Conservation (phyloP, 2,888 invertebrate genomes). For the Apamea monoglypha region DNA sequence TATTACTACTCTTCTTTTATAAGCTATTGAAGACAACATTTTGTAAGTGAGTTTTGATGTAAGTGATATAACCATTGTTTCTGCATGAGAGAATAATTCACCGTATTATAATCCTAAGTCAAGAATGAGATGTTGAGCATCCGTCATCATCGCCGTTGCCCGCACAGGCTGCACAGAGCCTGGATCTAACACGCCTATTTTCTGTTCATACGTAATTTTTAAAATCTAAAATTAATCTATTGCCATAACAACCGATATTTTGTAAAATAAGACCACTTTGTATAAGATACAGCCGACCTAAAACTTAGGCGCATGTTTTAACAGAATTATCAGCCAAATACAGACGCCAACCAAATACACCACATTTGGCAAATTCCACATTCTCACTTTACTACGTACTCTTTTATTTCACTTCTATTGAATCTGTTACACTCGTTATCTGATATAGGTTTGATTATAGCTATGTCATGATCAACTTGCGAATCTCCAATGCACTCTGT, state of each 20-base stretch:
- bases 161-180: too few species aligned
- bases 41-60: neutral
- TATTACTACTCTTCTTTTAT: neutral
- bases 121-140: neutral
- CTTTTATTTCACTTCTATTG: neutral
- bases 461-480: conserved; percentile 1
- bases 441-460: neutral
- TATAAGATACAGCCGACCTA: too few species aligned
- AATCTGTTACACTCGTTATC: neutral
- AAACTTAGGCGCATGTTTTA: neutral
- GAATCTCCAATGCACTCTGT: neutral
- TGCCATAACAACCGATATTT: neutral
- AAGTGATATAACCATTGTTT: neutral
- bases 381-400: neutral
- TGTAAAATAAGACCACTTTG: neutral
- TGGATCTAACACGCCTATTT: neutral
- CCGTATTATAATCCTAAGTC: too few species aligned
- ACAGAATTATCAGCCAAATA: neutral
- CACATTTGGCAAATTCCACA: neutral
- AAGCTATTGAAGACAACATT: neutral
- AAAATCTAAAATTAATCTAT: neutral
- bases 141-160: too few species aligned
- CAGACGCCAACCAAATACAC: neutral
- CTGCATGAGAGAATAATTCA: too few species aligned
- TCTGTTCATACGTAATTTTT: neutral